Evolutionary conservation across 2,113 vertebrate genomes (phyloP).

Genomic region (Poecilia latipinna): DNA sequence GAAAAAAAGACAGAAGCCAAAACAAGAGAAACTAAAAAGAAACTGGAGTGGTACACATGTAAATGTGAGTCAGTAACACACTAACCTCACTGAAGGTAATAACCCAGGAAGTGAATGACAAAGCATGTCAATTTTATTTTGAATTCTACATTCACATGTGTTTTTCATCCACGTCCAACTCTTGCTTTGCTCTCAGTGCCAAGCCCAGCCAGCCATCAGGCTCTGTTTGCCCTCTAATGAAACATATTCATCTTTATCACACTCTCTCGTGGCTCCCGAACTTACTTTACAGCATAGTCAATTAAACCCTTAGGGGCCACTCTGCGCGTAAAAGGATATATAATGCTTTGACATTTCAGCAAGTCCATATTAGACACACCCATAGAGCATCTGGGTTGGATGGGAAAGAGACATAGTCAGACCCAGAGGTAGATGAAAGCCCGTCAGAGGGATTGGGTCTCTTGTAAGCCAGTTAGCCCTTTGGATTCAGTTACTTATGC

Average conservation of each 20-base stretch:
- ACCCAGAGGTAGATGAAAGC: conserved; percentile 66
- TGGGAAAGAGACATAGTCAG: conserved; percentile 63
- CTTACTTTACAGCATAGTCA: conserved; percentile 82
- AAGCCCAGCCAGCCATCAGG: conserved; percentile 74
- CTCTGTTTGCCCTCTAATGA: conserved; percentile 82
- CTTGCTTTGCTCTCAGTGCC: conserved; percentile 68
- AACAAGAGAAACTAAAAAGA: conserved; percentile 12
- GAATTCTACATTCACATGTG: conserved; percentile 54
- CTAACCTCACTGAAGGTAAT: conserved; percentile 63
- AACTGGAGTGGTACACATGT: conserved; percentile 8
- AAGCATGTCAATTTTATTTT: conserved; percentile 15
- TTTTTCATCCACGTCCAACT: conserved; percentile 66
- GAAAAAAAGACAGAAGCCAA: conserved; percentile 35
- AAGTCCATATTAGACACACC: conserved; percentile 78
- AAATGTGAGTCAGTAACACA: conserved; percentile 41
- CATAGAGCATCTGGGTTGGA: conserved; percentile 72
- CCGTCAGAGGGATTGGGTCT: conserved; percentile 74
- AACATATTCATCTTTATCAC: conserved; percentile 83
- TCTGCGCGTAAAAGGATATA: conserved; percentile 82
- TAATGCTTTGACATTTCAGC: conserved; percentile 83
- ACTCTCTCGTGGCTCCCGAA: conserved; percentile 78
- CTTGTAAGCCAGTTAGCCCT: conserved; percentile 75
- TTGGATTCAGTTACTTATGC: conserved; percentile 77
- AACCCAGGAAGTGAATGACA: conserved; percentile 36
- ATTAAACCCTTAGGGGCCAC: conserved; percentile 80